Conservation (phyloP, 2,888 invertebrate species). For the Neoascia interrupta region DNA sequence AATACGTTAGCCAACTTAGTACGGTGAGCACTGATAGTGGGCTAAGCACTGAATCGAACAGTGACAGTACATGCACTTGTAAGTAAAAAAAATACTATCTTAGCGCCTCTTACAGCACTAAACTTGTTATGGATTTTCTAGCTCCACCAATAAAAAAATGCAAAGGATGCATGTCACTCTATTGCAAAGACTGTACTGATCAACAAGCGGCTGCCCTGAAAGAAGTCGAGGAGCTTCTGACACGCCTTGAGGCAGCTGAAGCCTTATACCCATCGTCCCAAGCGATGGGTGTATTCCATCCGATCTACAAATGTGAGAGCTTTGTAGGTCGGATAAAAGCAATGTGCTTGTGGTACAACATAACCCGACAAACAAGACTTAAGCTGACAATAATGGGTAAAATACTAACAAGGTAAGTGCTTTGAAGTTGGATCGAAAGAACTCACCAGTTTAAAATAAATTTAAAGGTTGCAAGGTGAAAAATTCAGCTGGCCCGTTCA, state of each 20-base stretch:
- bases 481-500: slow-evolving; percentile 79
- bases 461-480: slow-evolving; percentile 76
- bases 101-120: neutral
- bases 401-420: slow-evolving; percentile 80
- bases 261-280: slow-evolving; percentile 91
- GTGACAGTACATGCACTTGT: slow-evolving; percentile 73
- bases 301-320: slow-evolving; percentile 80
- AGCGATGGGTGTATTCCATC: slow-evolving; percentile 88
- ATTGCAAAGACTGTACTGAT: slow-evolving; percentile 85
- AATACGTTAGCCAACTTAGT: slow-evolving; percentile 75
- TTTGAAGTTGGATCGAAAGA: neutral
- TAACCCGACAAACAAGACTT: slow-evolving; percentile 90
- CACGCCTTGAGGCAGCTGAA: slow-evolving; percentile 87
- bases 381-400: slow-evolving; percentile 88
- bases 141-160: slow-evolving; percentile 78
- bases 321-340: slow-evolving; percentile 82
- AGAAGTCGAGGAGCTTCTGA: slow-evolving; percentile 87
- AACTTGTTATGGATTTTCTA: slow-evolving; percentile 48
- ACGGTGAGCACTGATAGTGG: slow-evolving; percentile 77
- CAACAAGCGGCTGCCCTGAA: slow-evolving; percentile 87
- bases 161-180: slow-evolving; percentile 86
- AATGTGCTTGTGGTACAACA: slow-evolving; percentile 95
- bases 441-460: neutral
- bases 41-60: slow-evolving; percentile 73
- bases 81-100: slow-evolving; percentile 61